phyloP scores from a whole-genome alignment of 2,113 vertebrate species.

The Hiodon alosoides region DNA sequence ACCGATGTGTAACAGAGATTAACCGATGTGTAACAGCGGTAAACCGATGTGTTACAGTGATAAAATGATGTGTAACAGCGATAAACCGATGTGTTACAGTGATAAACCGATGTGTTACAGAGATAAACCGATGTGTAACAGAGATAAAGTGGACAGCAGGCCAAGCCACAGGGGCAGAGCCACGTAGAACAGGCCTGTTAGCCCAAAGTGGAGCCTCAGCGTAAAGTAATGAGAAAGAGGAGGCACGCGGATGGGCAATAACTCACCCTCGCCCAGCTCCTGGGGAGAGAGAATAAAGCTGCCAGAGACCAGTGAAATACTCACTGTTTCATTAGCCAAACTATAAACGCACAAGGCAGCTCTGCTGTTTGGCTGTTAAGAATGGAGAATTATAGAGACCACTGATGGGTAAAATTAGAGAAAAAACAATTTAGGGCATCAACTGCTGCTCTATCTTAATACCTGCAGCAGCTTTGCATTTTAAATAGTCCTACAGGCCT shows the following conservation, averaged over 20 bases:
- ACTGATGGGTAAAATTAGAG: conserved; percentile 32
- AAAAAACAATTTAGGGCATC: conserved; percentile 25
- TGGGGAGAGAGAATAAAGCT: conserved; percentile 31
- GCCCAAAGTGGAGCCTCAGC: neutral
- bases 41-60: no score
- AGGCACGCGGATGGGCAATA: conserved; percentile 32
- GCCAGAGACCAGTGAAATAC: conserved; percentile 34
- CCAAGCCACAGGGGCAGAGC: neutral
- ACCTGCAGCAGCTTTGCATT: conserved; percentile 17
- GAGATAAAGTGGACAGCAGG: neutral
- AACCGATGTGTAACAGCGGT: no score
- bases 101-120: no score
- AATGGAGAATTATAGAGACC: conserved; percentile 21
- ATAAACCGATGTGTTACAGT: no score
- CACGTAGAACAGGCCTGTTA: conserved; percentile 28
- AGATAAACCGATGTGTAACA: no score
- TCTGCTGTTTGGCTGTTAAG: conserved; percentile 29
- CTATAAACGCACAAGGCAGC: conserved; percentile 27
- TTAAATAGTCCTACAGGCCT: conserved; percentile 24
- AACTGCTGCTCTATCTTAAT: conserved; percentile 30
- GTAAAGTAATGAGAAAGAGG: conserved; percentile 25
- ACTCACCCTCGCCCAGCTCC: conserved; percentile 25
- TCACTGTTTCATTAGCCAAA: conserved; percentile 28
- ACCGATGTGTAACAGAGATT: no score
- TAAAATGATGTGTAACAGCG: no score